Base-by-base conservation (phyloP, 2,113 vertebrate genomes). In the Toxotes chatareus region DNA sequence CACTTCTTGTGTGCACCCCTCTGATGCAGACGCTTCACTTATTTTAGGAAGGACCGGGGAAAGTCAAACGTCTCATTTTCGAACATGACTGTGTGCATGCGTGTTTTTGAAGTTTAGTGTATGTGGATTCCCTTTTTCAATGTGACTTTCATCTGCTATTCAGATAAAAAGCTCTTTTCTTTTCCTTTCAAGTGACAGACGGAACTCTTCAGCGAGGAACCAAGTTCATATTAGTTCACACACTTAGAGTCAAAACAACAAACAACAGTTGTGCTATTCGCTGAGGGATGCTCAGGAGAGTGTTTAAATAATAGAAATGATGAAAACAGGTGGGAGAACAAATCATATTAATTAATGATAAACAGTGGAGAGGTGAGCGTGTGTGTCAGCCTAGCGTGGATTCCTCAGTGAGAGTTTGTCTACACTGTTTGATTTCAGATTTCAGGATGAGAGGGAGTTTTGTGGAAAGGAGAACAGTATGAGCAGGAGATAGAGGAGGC, bases 321-420 rank as follows among this genome's bases (percentile, higher is more conserved):
- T 78, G 49, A 68, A 76, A 83, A 81, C 79, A 85, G 86, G 72
- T 86, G 82, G 72, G 64, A 73, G 70, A 84, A 82, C 51, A 84
- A 83, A 86, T 69, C 46, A 56, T 31, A 78, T 87, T 75, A 86
- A 86, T 88, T 84, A 89, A 77, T 84, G 66, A 87, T 87, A 59
- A 82, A 82, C 42, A 79, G 51, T 1, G 4, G 23, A 75, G 81
- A 80, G 81, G 85, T 85, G 80, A 84, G 47, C 4, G 2, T 4
- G 21, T 83, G 21, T 83, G 84, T 84, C 69, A 71, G 55, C 1
- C 11, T 56, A 9, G 16, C 5, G 1, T 27, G 4, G 59, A 56
- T 60, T 44, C 47, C 32, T 82, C 55, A 5, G 38, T 38, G n/a
- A 55, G 46, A 32, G 32, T 40, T 4, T 51, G 57, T 38, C 44